phyloP scores from a whole-genome alignment of 2,888 invertebrate species.

The Pilophorus perplexus region DNA sequence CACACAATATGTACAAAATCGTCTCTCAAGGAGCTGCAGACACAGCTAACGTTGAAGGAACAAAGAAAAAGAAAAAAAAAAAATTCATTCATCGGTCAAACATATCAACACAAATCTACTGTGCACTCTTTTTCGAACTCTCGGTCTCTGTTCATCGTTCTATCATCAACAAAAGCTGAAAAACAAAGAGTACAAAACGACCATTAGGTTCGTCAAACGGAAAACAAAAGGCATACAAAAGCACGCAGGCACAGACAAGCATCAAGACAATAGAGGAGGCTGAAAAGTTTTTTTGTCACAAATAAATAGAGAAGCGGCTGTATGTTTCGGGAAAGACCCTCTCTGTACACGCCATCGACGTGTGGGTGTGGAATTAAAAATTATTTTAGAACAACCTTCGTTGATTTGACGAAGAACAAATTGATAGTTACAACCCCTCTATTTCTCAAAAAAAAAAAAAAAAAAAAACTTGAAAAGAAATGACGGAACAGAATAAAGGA shows the following conservation, averaged over 20 bases:
- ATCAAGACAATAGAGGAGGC: conserved; percentile 39
- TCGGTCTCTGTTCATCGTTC: too few relatives aligned
- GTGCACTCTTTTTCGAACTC: too few relatives aligned
- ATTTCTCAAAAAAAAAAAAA: not conserved
- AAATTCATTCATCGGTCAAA: not conserved
- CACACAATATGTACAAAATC: too few relatives aligned
- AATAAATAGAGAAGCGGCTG: conserved; percentile 50
- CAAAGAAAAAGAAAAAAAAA: too few relatives aligned
- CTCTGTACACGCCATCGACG: conserved; percentile 54
- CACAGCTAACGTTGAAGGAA: too few relatives aligned
- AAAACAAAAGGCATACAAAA: conserved; percentile 31
- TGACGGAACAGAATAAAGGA: not conserved
- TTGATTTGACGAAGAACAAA: too few relatives aligned
- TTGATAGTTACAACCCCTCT: conserved; percentile 1
- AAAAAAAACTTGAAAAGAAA: too few relatives aligned
- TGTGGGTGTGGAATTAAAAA: not conserved
- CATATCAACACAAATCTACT: not conserved
- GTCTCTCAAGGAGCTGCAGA: too few relatives aligned
- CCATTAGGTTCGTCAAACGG: not conserved
- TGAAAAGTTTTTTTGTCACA: not conserved
- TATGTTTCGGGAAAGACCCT: conserved; percentile 71
- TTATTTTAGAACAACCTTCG: not conserved
- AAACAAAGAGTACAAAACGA: not conserved
- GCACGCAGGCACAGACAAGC: conserved; percentile 31
- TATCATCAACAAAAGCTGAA: not conserved